Base-by-base conservation (phyloP, 2,888 invertebrate species). In the Mimas tiliae region DNA sequence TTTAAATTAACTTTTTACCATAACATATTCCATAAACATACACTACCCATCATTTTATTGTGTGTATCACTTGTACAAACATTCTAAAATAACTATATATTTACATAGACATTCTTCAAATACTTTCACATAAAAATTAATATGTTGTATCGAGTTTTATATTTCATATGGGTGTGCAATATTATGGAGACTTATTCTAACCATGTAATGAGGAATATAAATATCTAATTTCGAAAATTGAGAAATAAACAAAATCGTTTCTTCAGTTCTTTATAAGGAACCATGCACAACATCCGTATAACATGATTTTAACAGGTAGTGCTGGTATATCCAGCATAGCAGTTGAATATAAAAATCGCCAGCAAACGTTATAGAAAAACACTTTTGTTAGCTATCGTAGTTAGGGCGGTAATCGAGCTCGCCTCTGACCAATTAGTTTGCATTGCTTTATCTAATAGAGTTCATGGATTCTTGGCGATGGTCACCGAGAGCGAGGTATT, bases 81-180 rank as follows among this genome's bases (percentile, higher is more conserved):
- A 38, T 38, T 42, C 58, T 14, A 12, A 38, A 58, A 19, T 2
- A n/a, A 16, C 38, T n/a, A 27, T 34, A 3, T 58, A 58, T 58
- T 19, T 58, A 58, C 58, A 58, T 6, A 58, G 6, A n/a, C n/a
- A 33, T 34, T 53, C 50, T 53, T n/a, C 8, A 34, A 53, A n/a
- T 33, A 21, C 27, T 52, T 11, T 52, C 21, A 14, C 27, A 11
- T 9, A 16, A 0, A 19, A 21, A 38, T 34, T 34, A 34, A 34
- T 7, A 6, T 34, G 34, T 3, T 34, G 34, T 34, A 34, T 34
- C n/a, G n/a, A n/a, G n/a, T n/a, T n/a, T 2, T 38, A 9, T 7
- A 38, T 38, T 38, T 38, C 7, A 38, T 2, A 38, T 38, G 1
- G 7, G 8, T 9, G 38, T 9, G 38, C 7, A 27, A 3, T 27